These are phyloP conservation scores for Tipula unca DNA, from an alignment of 2,888 invertebrate genomes.

Conservation along the genomic window DNA sequence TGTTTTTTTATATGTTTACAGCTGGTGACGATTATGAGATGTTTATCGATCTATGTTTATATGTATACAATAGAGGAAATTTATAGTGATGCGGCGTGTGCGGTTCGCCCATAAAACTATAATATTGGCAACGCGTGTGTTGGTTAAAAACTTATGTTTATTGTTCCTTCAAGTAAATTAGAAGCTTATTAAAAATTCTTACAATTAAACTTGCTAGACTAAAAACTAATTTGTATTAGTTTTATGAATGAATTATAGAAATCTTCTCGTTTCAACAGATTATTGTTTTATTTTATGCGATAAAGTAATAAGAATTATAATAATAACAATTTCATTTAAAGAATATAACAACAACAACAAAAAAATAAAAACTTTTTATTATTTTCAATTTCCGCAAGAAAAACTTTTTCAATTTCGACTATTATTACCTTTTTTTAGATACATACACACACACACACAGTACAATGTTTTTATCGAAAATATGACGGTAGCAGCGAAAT, in stretches of 20 bases:
- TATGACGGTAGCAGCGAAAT: not conserved
- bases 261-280: not conserved
- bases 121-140: not conserved
- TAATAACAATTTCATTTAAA: not conserved
- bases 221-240: not conserved
- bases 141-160: not conserved
- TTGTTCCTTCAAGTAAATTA: not conserved
- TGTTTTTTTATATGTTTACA: not conserved
- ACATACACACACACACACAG: not conserved
- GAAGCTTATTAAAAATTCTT: not conserved
- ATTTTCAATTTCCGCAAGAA: not conserved
- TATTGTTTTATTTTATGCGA: not conserved
- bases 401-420: not conserved
- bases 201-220: not conserved
- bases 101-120: not conserved
- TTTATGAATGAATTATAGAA: not conserved
- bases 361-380: not conserved
- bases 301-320: not conserved
- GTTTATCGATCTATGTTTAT: not conserved
- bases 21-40: not conserved
- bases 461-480: not conserved
- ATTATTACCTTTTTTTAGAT: not conserved
- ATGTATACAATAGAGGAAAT: not conserved
- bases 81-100: not conserved
- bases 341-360: not conserved